Percentiles rank a stretch among this genome's conserved stretches.
Conservation (phyloP, 2,797 vertebrate genomes). For the Alcedo atthis region DNA sequence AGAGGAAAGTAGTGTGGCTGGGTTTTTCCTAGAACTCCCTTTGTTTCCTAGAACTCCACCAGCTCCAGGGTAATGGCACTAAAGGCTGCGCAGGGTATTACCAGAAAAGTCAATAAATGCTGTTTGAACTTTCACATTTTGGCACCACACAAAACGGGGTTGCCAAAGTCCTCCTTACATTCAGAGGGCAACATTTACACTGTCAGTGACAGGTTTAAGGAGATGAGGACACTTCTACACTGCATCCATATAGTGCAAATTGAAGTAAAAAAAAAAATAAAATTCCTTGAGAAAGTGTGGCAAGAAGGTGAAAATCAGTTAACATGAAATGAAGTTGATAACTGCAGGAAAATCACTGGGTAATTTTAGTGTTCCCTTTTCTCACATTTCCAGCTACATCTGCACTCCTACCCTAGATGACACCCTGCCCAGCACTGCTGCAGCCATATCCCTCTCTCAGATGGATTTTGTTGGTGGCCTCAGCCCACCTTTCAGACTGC, state of each 20-base stretch:
- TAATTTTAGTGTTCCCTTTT: background rate
- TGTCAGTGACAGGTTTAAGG: background rate
- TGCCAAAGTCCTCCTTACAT: background rate
- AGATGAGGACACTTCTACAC: background rate
- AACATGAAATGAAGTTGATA: background rate
- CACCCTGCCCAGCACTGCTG: background rate
- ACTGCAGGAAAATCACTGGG: background rate
- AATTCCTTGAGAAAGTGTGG: background rate
- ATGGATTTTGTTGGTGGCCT: background rate
- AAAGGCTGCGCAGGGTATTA: background rate
- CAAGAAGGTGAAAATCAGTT: background rate
- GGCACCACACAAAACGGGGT: background rate
- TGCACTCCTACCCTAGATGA: background rate
- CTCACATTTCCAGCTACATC: background rate
- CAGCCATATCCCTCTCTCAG: background rate
- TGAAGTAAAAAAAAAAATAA: background rate
- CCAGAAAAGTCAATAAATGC: conserved; percentile 31
- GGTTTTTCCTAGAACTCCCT: conserved; percentile 46
- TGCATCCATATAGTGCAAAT: background rate
- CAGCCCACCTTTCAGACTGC: background rate
- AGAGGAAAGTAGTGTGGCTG: background rate
- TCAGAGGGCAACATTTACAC: background rate
- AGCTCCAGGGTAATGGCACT: background rate
- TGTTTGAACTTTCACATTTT: conserved; percentile 10
- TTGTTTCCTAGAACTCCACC: conserved; percentile 29